Conservation (phyloP, 2,888 invertebrate species). For the Abrostola tripartita region DNA sequence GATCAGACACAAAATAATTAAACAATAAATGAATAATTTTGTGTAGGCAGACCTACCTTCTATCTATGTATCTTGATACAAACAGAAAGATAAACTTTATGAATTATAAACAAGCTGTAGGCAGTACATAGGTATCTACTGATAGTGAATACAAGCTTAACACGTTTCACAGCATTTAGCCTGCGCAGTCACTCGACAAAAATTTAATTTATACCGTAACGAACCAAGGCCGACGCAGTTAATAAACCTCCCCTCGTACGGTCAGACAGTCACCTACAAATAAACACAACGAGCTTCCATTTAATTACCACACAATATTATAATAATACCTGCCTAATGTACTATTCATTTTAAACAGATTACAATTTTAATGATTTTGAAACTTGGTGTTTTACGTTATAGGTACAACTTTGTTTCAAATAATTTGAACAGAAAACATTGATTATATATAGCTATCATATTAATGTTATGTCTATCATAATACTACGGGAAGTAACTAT, state of each 20-base stretch:
- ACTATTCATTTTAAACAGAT: not conserved
- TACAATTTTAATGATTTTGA: too few relatives aligned
- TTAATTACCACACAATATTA: not conserved
- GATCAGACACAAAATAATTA: too few relatives aligned
- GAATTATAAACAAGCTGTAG: not conserved
- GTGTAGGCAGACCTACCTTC: too few relatives aligned
- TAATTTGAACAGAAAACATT: too few relatives aligned
- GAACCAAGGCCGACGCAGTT: conserved; percentile 14
- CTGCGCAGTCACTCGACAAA: conserved; percentile 10
- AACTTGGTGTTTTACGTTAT: too few relatives aligned
- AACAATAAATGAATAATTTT: too few relatives aligned
- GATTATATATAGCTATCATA: too few relatives aligned
- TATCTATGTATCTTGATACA: not conserved
- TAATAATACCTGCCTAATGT: not conserved
- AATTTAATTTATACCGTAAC: conserved; percentile 12
- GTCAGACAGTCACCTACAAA: not conserved
- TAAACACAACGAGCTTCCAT: conserved; percentile 5
- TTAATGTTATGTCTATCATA: too few relatives aligned
- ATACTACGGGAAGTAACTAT: too few relatives aligned
- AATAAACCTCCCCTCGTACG: conserved; percentile 2
- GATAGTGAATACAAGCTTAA: conserved; percentile 4
- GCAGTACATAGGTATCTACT: too few relatives aligned
- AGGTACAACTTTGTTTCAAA: too few relatives aligned
- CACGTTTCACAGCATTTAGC: conserved; percentile 8
- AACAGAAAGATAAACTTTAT: not conserved